phyloP scores from a whole-genome alignment of 2,888 invertebrate genomes.

The Apamea crenata region DNA sequence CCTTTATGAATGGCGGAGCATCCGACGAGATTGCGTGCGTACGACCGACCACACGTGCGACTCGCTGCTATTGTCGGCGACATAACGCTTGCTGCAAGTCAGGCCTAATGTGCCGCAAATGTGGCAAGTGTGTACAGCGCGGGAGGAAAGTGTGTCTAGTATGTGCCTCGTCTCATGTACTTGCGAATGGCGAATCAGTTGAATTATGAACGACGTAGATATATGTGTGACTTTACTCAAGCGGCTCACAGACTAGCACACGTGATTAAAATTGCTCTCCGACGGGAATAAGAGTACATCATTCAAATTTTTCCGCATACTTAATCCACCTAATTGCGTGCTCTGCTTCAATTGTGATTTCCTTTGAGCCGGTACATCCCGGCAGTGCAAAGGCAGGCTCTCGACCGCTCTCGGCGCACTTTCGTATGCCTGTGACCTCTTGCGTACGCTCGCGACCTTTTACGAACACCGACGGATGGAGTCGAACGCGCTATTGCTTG shows the following conservation, averaged over 20 bases:
- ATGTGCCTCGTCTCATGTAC: background rate
- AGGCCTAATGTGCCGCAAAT: constrained; percentile 15
- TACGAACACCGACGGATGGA: background rate
- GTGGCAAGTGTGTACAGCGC: background rate
- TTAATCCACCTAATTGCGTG: constrained; percentile 59
- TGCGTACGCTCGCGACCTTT: constrained; percentile 28
- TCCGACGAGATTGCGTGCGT: constrained; percentile 35
- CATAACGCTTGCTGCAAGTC: constrained; percentile 4
- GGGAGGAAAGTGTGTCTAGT: background rate
- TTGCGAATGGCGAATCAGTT: background rate
- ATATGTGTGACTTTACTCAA: background rate
- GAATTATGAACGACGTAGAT: background rate
- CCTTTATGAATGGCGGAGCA: constrained; percentile 59
- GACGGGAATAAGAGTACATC: constrained; percentile 8
- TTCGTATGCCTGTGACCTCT: constrained; percentile 30
- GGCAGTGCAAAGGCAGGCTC: constrained; percentile 51
- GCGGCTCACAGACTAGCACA: background rate
- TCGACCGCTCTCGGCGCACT: constrained; percentile 43
- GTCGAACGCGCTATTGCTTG: constrained; percentile 8
- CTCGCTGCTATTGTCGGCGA: background rate
- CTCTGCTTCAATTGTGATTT: constrained; percentile 58
- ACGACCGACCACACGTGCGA: constrained; percentile 7
- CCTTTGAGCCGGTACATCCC: constrained; percentile 47
- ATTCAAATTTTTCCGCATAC: constrained; percentile 46
- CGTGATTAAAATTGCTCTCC: constrained; percentile 19